phyloP scores from a whole-genome alignment of 2,113 vertebrate species.

The Syngnathus scovelli region DNA sequence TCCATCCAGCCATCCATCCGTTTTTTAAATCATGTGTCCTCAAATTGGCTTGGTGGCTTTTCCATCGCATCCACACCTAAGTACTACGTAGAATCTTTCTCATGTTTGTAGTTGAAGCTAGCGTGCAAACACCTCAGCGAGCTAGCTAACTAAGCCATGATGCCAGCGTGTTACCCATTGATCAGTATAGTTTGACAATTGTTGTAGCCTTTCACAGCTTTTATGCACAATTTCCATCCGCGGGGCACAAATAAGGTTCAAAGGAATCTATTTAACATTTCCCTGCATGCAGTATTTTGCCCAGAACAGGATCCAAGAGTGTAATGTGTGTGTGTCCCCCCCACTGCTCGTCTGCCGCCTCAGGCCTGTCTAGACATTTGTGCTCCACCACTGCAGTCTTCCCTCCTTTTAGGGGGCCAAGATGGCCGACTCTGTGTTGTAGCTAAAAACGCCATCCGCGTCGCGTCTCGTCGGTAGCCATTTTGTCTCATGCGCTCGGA shows the following conservation, averaged over 20 bases:
- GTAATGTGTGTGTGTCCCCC: neutral
- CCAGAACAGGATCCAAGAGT: neutral
- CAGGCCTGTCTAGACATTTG: conserved; percentile 52
- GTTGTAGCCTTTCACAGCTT: neutral
- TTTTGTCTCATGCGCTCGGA: conserved; percentile 48
- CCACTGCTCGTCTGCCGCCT: conserved; percentile 33
- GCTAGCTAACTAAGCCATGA: neutral
- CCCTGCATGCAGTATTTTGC: neutral
- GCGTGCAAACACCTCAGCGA: neutral
- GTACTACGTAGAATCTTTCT: too few relatives aligned
- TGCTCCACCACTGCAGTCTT: conserved; percentile 58
- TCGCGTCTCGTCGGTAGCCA: conserved; percentile 30
- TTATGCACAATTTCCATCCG: neutral
- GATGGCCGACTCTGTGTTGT: conserved; percentile 59
- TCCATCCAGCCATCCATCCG: too few relatives aligned
- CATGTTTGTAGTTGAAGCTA: neutral
- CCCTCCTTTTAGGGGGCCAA: conserved; percentile 53
- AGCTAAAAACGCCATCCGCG: conserved; percentile 2
- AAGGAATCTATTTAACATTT: neutral
- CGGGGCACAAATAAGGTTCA: neutral
- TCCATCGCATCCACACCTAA: neutral
- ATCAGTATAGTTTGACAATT: neutral
- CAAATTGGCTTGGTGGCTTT: neutral
- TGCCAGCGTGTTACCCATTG: neutral
- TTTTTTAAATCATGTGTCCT: neutral